Percentiles rank a stretch among this genome's conserved stretches.
Conservation (phyloP, 2,113 vertebrate genomes). For the Chelonoidis abingdonii region DNA sequence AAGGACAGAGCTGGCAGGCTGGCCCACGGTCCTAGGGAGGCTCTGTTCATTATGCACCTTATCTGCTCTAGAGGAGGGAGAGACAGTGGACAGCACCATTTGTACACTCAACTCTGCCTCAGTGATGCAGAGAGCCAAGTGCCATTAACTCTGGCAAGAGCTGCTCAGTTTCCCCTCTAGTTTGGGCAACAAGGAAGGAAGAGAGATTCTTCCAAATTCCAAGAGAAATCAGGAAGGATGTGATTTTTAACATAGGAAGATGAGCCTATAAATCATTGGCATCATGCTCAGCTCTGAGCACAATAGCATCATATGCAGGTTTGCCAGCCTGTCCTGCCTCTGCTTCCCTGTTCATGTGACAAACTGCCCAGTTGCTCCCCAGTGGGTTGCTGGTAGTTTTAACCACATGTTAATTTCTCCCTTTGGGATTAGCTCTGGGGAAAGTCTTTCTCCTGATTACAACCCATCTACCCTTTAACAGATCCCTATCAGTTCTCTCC, state of each 20-base stretch:
- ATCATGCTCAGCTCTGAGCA: not conserved
- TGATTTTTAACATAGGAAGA: not conserved
- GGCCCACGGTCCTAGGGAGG: not conserved
- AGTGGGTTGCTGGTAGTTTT: not conserved
- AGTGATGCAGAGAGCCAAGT: accelerated
- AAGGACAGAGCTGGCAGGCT: not conserved
- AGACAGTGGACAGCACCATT: not conserved
- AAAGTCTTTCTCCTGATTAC: not conserved
- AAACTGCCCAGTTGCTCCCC: not conserved
- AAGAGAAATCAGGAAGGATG: not conserved
- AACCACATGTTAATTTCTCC: not conserved
- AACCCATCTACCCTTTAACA: not conserved
- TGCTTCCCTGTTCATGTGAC: not conserved
- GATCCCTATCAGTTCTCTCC: not conserved
- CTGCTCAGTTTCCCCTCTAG: not conserved
- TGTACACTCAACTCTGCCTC: not conserved
- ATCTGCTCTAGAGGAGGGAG: not conserved
- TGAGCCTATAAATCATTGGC: not conserved
- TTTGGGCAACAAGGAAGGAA: not conserved
- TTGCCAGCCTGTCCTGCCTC: accelerated
- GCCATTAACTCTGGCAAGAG: not conserved
- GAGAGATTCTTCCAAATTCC: not conserved
- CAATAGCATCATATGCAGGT: not conserved
- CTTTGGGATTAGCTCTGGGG: not conserved
- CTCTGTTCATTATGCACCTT: not conserved